Evolutionary conservation across 2,797 vertebrate species (phyloP).

Genomic region (Pagetopsis macropterus): DNA sequence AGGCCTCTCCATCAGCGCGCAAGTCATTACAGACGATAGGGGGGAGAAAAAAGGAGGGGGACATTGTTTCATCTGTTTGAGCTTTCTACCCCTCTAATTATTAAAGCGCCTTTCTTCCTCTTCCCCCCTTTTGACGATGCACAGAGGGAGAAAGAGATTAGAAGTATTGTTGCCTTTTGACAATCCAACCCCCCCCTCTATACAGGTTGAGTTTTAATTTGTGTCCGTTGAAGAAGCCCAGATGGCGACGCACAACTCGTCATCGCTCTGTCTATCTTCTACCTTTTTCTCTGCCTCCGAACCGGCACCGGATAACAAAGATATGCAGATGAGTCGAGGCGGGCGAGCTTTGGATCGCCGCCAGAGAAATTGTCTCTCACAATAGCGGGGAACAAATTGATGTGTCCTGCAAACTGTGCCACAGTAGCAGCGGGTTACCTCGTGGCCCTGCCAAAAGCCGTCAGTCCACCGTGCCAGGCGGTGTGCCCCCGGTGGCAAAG

Average conservation of each 20-base stretch:
- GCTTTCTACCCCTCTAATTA: constrained; percentile 99
- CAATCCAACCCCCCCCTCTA: constrained; percentile 82
- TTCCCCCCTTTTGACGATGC: constrained; percentile 91
- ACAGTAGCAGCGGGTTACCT: constrained; percentile 88
- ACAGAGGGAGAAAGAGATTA: constrained; percentile 97
- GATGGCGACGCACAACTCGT: constrained; percentile 85
- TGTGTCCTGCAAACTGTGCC: constrained; percentile 90
- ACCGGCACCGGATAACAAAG: constrained; percentile 94
- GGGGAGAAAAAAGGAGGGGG: constrained; percentile 84
- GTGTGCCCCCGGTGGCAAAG: constrained; percentile 59
- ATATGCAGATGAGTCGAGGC: constrained; percentile 93
- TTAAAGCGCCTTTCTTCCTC: constrained; percentile 94
- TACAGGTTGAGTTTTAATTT: constrained; percentile 99
- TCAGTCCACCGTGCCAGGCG: constrained; percentile 67
- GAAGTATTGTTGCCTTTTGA: constrained; percentile 99
- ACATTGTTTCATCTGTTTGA: constrained; percentile 94
- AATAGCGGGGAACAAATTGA: constrained; percentile 93
- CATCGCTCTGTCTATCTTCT: constrained; percentile 65
- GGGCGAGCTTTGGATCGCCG: constrained; percentile 86
- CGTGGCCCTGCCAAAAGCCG: constrained; percentile 85
- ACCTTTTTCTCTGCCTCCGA: constrained; percentile 71
- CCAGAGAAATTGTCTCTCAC: constrained; percentile 91
- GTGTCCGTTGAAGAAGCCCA: constrained; percentile 92
- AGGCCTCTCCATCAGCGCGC: constrained; percentile 94
- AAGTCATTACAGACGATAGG: constrained; percentile 94